Percentiles rank a stretch among this genome's conserved stretches.
Evolutionary conservation across 1,140 invertebrate genomes (phyloP).

Genomic region (Zaprionus lachaisei): DNA sequence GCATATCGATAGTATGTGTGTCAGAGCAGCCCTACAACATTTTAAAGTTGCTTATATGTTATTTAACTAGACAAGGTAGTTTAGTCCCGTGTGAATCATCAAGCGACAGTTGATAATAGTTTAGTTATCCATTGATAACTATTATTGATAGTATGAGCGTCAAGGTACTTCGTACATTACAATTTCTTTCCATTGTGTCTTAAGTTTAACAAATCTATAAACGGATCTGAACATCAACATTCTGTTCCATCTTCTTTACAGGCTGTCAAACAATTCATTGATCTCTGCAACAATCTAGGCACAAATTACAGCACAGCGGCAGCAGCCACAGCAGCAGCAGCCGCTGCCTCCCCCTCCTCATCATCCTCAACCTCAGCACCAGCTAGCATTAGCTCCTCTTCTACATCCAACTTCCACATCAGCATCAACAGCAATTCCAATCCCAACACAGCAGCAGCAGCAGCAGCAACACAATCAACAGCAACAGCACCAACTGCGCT

Average conservation of each 20-base stretch:
- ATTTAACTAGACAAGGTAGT: too few species aligned
- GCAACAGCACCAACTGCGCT: conserved; percentile 12
- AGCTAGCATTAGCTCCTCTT: conserved; percentile 7
- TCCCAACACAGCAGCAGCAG: conserved; percentile 1
- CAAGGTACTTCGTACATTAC: too few species aligned
- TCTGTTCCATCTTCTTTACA: conserved; percentile 39
- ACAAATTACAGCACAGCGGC: conserved; percentile 54
- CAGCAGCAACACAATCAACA: conserved; percentile 18
- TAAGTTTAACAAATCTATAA: neutral
- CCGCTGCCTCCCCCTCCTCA: conserved; percentile 18
- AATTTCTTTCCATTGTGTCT: too few species aligned
- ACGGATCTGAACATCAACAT: conserved; percentile 1
- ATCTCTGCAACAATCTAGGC: conserved; percentile 82
- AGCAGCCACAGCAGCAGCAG: conserved; percentile 32
- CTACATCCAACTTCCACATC: conserved; percentile 26
- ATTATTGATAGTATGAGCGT: too few species aligned
- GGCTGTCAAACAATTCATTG: conserved; percentile 84
- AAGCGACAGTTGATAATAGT: too few species aligned
- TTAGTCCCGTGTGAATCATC: too few species aligned
- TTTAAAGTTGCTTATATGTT: too few species aligned
- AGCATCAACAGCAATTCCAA: conserved; percentile 34
- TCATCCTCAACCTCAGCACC: conserved; percentile 9
- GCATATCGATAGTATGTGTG: neutral
- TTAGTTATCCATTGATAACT: too few species aligned
- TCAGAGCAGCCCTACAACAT: too few species aligned